These are phyloP conservation scores for Morone chrysops DNA, from an alignment of 2,113 vertebrate species.

Conservation along the genomic window DNA sequence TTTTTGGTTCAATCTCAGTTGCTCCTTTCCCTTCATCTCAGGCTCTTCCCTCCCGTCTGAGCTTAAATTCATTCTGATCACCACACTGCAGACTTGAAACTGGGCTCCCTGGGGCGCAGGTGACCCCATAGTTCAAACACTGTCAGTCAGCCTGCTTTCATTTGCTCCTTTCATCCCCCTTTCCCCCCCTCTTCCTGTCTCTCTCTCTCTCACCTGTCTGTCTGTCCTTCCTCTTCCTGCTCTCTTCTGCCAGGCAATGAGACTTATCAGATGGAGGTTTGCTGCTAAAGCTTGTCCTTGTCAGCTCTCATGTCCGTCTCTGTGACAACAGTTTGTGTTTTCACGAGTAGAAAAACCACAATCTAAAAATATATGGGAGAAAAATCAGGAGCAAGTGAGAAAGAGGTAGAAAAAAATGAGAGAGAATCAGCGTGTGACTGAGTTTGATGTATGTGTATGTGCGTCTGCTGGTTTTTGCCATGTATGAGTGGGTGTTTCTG, in stretches of 20 bases:
- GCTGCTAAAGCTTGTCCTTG: constrained; percentile 58
- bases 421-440: constrained; percentile 24
- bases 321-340: constrained; percentile 59
- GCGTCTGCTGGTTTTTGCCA: constrained; percentile 48
- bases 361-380: constrained; percentile 55
- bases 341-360: constrained; percentile 40
- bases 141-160: constrained; percentile 59
- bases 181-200: background rate
- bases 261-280: constrained; percentile 64
- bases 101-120: constrained; percentile 47
- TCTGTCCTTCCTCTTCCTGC: constrained; percentile 31
- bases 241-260: constrained; percentile 33
- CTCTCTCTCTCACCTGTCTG: constrained; percentile 13
- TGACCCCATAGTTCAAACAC: constrained; percentile 74
- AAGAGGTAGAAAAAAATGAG: background rate
- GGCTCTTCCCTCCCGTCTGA: constrained; percentile 12
- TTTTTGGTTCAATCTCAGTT: constrained; percentile 35
- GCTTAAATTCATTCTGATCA: constrained; percentile 53
- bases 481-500: constrained; percentile 60
- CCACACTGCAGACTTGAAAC: constrained; percentile 55
- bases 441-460: constrained; percentile 46
- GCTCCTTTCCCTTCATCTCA: constrained; percentile 45
- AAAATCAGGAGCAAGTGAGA: constrained; percentile 22
- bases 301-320: constrained; percentile 60
- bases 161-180: constrained; percentile 60